Base-by-base conservation (phyloP, 2,888 invertebrate species). In the Prionchulus punctatus region DNA sequence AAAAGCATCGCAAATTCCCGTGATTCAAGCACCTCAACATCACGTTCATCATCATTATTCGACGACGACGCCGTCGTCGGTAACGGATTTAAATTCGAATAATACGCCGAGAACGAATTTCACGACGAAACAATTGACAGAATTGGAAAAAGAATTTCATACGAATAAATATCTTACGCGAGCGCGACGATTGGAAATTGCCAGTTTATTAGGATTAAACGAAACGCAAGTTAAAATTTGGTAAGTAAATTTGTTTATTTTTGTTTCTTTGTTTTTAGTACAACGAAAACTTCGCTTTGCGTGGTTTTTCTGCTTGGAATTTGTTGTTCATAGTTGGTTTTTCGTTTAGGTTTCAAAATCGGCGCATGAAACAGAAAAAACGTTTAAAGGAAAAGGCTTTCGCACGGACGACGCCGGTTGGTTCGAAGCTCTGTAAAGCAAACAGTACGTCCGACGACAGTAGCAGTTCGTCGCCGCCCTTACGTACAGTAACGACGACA, bases 91-190 rank as follows among this genome's bases (percentile, higher is more conserved):
- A n/a, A n/a, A n/a, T n/a, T n/a, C n/a, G n/a, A n/a, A n/a, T n/a
- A 36, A 36, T 18, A 36, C 50, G 50, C 27, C 28, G 4, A 80
- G 98, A 55, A 98, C 98, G 43, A 98, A 98, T 77, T 98, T 98
- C 78, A 94, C 94, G 63, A 98, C 96, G 76, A 96, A 96, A 75
- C 98, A 98, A 73, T 81, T 98, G 61, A 98, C 96, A 1, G 98
- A 98, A 75, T 79, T 98, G 63, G 98, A 98, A 73, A 98, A 98
- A 72, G 96, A 98, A 75, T 98, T 96, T 77, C 96, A 96, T 74
- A 96, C 92, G 76, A 94, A 94, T 78, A 94, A 92, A 76, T 98
- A 98, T 78, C 81, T 98, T 68, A 98, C 96, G 43, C 78, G 96
- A 64, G 94, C 92, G 43, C 78, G 96, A 63, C 80, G 98, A 66